Percentiles rank a stretch among this genome's conserved stretches.
These are phyloP conservation scores for Porphyrio hochstetteri DNA, from an alignment of 2,113 vertebrate species.

Conservation along the genomic window DNA sequence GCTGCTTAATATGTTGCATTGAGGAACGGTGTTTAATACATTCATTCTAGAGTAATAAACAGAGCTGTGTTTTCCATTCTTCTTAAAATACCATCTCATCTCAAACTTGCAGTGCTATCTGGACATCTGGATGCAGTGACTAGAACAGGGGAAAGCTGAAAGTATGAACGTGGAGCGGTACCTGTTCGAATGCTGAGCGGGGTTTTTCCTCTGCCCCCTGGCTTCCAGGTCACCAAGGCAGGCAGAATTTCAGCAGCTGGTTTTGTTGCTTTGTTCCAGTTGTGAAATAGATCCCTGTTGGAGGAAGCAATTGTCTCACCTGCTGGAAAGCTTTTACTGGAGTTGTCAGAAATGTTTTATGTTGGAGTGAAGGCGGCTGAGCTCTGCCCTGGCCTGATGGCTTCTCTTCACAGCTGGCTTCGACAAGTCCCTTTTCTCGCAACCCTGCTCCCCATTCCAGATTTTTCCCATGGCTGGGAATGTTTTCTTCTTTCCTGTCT, in stretches of 20 bases:
- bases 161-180: background rate
- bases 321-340: background rate
- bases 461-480: background rate
- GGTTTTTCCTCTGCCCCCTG: background rate
- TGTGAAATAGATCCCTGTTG: background rate
- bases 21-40: background rate
- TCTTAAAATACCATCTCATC: background rate
- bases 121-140: background rate
- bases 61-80: background rate
- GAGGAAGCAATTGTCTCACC: background rate
- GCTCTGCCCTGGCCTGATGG: background rate
- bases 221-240: background rate
- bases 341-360: background rate
- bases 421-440: background rate
- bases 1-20: background rate
- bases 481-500: background rate
- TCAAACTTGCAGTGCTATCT: background rate
- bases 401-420: background rate
- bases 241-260: background rate
- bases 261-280: background rate
- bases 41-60: background rate
- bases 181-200: background rate
- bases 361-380: background rate
- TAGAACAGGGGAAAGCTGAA: background rate
- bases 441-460: background rate